Evolutionary conservation across 2,113 vertebrate species (phyloP).

Genomic region (zebrafish (Danio rerio)): GRCz12tu NC_133189.1:41650001-41650500

Average conservation of each 20-base stretch:
- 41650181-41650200: slow-evolving; percentile 32
- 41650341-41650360: background rate
- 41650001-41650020: no score
- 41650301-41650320: slow-evolving; percentile 26
- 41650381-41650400: slow-evolving; percentile 1
- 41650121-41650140: background rate
- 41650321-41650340: background rate
- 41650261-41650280: slow-evolving; percentile 53
- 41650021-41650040: no score
- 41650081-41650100: no score
- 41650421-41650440: background rate
- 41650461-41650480: background rate
- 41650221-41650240: slow-evolving; percentile 50
- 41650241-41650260: slow-evolving; percentile 49
- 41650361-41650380: slow-evolving; percentile 16
- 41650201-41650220: slow-evolving; percentile 42
- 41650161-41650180: slow-evolving; percentile 11
- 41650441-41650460: background rate
- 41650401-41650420: background rate
- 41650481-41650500: background rate
- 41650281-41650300: slow-evolving; percentile 41
- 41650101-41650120: background rate
- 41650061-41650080: no score
- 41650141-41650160: background rate
- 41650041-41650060: no score